Evolutionary conservation across 2,888 invertebrate species (phyloP), one percentile per base, ranked within the genome.

Genomic region (Ophion costatus): DNA sequence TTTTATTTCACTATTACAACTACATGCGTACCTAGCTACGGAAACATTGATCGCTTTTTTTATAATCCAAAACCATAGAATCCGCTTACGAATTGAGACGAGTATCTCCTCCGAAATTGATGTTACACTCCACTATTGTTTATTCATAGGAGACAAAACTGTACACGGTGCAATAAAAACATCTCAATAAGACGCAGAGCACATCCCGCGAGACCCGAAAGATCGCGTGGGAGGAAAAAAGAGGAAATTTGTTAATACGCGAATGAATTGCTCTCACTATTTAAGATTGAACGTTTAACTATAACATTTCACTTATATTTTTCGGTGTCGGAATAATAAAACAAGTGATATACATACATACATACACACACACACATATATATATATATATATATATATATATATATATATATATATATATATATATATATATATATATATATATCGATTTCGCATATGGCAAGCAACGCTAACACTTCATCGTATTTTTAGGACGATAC

Each of bases 381-480:
- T 70, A 1, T 20, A 59, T 51, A 67, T 69, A 22, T 69, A 33
- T 33, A 11, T 17, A 64, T 33, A 0, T 64, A n/a, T 33, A 33
- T 57, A 59, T 51, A 69, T 78, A 81, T 82, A n/a, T n/a, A 77
- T 22, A 77, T 67, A 38, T 51, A 76, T 70, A 59, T 70, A 1
- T 20, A 59, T 51, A 67, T 69, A 22, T 69, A 33, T 33, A 11
- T 17, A 64, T 33, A 0, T 64, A n/a, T 33, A 33, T 57, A 59
- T 51, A 69, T 78, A 81, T 82, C 56, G 66, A 78, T 20, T 70
- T 17, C n/a, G 70, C 59, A 70, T 10, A 78, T 82, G 84, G 84
- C 84, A 85, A 79, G 79, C 76, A 70, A 79, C 71, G 51, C 63
- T 63, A 33, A 42, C 17, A 63, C 22, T 79, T 80, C 59, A 17